Evolutionary conservation across 2,888 invertebrate genomes (phyloP).

Genomic region (Drepanosiphum platanoidis): DNA sequence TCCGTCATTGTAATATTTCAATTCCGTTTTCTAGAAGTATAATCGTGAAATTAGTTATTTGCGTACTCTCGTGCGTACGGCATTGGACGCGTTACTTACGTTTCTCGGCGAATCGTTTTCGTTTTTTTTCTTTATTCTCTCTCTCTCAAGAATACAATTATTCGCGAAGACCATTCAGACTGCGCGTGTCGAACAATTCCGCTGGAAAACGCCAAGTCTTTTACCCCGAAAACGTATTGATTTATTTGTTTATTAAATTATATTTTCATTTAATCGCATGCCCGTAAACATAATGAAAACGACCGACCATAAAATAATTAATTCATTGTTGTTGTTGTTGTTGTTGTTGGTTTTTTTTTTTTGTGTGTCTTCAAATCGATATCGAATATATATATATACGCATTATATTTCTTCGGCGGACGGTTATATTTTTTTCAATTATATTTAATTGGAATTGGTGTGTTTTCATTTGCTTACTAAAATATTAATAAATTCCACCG

Average conservation of each 20-base stretch:
- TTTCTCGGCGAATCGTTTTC: too few relatives aligned
- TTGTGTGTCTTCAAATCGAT: background rate
- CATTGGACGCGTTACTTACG: too few relatives aligned
- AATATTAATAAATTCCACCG: background rate
- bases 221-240: background rate
- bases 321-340: background rate
- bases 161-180: too few relatives aligned
- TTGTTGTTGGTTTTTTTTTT: background rate
- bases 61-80: too few relatives aligned
- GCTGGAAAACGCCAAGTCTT: background rate
- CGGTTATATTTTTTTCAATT: background rate
- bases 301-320: background rate
- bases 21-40: too few relatives aligned
- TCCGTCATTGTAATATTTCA: too few relatives aligned
- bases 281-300: background rate
- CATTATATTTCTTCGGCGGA: constrained; percentile 1
- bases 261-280: constrained; percentile 1
- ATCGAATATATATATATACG: constrained; percentile 22
- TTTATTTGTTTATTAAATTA: background rate
- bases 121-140: too few relatives aligned
- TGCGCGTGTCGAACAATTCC: too few relatives aligned
- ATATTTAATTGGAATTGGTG: constrained; percentile 16
- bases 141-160: too few relatives aligned
- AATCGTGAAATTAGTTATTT: too few relatives aligned
- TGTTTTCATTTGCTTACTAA: background rate